These are phyloP conservation scores for Pristiophorus japonicus DNA, from an alignment of 2,113 vertebrate species.

Conservation along the genomic window DNA sequence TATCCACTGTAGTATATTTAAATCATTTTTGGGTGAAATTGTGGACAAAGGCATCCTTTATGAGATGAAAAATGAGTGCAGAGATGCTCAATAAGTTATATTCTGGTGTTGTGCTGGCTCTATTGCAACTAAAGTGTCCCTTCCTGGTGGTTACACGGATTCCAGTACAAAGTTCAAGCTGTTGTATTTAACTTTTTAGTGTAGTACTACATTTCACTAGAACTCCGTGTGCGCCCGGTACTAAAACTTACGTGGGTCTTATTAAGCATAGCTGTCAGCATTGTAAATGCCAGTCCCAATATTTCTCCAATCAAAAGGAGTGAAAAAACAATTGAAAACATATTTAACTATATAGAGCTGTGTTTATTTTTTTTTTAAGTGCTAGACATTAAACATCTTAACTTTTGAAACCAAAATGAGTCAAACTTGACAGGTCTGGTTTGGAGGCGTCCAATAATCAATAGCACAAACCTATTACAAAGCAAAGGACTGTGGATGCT, in stretches of 20 bases:
- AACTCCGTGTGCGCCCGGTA: not conserved
- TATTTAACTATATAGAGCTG: not conserved
- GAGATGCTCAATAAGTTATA: not conserved
- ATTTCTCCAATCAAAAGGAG: not conserved
- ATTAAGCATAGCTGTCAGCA: not conserved
- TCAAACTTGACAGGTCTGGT: not conserved
- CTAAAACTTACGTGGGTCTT: not conserved
- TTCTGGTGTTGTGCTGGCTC: not conserved
- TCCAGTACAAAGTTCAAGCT: not conserved
- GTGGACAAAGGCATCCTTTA: not conserved
- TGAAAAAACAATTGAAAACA: not conserved
- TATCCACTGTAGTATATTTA: not conserved
- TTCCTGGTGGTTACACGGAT: not conserved
- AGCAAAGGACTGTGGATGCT: too few relatives aligned
- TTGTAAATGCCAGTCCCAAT: not conserved
- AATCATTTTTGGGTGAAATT: not conserved
- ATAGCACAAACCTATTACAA: not conserved
- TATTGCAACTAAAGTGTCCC: not conserved
- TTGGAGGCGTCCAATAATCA: not conserved
- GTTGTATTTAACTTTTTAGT: not conserved
- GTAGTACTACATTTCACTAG: not conserved
- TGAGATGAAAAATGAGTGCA: not conserved
- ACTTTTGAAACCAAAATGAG: not conserved
- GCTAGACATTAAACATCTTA: not conserved
- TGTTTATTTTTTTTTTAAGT: not conserved